These are phyloP conservation scores for Dinothrombium tinctorium DNA, from an alignment of 1,140 invertebrate genomes.

Conservation along the genomic window DNA sequence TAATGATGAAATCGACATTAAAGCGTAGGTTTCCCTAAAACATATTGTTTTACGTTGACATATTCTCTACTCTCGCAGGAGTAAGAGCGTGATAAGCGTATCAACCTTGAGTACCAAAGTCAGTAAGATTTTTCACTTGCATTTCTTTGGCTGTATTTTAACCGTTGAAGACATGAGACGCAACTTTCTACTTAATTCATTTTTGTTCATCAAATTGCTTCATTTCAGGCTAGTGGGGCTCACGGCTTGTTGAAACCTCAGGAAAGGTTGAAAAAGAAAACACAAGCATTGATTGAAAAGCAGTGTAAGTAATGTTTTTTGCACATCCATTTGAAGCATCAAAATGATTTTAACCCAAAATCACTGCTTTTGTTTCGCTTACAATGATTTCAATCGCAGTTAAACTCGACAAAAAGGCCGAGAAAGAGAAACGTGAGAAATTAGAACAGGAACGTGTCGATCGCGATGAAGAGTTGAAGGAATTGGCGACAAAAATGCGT, in stretches of 20 bases:
- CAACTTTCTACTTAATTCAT: neutral
- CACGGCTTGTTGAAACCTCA: neutral
- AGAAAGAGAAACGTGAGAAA: no score
- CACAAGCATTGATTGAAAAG: neutral
- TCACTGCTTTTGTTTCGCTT: no score
- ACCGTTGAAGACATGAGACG: neutral
- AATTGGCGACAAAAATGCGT: no score
- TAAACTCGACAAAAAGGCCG: no score
- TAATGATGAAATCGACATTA: neutral
- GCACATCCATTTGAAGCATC: no score
- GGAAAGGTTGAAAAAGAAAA: conserved; percentile 1
- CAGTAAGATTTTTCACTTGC: neutral
- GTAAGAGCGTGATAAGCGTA: neutral
- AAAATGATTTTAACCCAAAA: no score
- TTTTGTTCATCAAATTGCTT: neutral
- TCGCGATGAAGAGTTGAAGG: no score
- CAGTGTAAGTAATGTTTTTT: conserved; percentile 3
- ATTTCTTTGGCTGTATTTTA: neutral
- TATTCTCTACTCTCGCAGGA: neutral
- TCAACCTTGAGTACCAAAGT: neutral
- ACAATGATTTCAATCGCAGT: no score
- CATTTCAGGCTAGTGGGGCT: neutral
- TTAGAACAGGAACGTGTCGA: no score
- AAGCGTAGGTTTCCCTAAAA: neutral
- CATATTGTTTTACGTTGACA: neutral